Conservation (phyloP, 2,888 invertebrate species). For the Philopedon plagiatum region DNA sequence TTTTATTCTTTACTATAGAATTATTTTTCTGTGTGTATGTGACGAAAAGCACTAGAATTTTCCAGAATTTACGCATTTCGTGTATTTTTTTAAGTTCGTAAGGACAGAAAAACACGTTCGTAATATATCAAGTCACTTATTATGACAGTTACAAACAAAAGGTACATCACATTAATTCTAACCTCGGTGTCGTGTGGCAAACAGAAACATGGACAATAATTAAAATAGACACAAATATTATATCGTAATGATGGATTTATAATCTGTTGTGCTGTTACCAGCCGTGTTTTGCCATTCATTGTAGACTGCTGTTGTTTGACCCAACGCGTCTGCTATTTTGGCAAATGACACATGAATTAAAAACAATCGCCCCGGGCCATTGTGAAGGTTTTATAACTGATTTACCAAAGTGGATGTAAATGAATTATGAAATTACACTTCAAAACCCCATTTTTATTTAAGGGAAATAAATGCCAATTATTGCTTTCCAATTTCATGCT, state of each 20-base stretch:
- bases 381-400: slow-evolving; percentile 47
- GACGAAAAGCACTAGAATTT: no score
- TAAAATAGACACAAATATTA: slow-evolving; percentile 51
- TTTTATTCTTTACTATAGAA: no score
- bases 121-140: slow-evolving; percentile 41
- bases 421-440: slow-evolving; percentile 39
- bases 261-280: slow-evolving; percentile 51
- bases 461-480: slow-evolving; percentile 21
- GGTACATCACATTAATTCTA: slow-evolving; percentile 45
- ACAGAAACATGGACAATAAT: slow-evolving; percentile 49
- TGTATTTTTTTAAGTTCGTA: neutral
- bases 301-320: slow-evolving; percentile 49
- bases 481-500: slow-evolving; percentile 4
- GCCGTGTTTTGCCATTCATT: slow-evolving; percentile 49
- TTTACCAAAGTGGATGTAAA: slow-evolving; percentile 45
- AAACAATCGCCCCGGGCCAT: slow-evolving; percentile 45
- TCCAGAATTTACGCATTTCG: no score
- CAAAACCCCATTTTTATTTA: slow-evolving; percentile 9
- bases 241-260: slow-evolving; percentile 52
- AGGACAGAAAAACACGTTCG: neutral
- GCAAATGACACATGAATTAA: slow-evolving; percentile 52
- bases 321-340: slow-evolving; percentile 49
- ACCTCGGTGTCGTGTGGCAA: slow-evolving; percentile 41
- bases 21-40: no score
- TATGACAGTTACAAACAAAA: slow-evolving; percentile 44